These are phyloP conservation scores for Perdita meconis DNA, from an alignment of 2,888 invertebrate species.

Conservation along the genomic window DNA sequence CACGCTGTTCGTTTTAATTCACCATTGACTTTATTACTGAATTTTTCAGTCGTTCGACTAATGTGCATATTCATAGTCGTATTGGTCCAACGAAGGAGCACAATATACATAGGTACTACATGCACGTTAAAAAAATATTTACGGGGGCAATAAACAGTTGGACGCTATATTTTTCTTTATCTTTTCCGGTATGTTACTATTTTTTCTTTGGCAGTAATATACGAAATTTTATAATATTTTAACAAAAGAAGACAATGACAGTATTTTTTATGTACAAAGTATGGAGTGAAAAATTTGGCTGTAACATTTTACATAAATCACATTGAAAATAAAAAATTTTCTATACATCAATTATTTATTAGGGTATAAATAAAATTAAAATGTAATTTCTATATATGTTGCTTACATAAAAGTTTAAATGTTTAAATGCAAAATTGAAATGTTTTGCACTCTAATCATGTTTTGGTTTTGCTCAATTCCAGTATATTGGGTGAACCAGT, in stretches of 20 bases:
- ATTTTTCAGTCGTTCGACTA: conserved; percentile 14
- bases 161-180: background rate
- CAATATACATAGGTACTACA: too few relatives aligned
- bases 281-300: background rate
- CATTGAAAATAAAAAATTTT: too few relatives aligned
- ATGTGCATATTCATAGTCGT: conserved; percentile 27
- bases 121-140: conserved; percentile 36
- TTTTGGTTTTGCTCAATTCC: too few relatives aligned
- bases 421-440: background rate
- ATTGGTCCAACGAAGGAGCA: conserved; percentile 18
- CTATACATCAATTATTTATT: too few relatives aligned
- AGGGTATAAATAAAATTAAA: background rate
- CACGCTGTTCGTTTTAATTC: conserved; percentile 23
- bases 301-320: background rate
- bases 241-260: background rate
- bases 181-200: background rate
- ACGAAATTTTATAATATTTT: background rate
- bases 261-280: background rate
- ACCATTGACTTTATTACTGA: conserved; percentile 11
- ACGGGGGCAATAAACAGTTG: conserved; percentile 11
- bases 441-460: background rate
- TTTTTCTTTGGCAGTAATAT: background rate
- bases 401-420: too few relatives aligned
- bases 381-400: background rate
- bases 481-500: too few relatives aligned